Evolutionary conservation across 2,888 invertebrate species (phyloP).

Genomic region (Callosobruchus maculatus): DNA sequence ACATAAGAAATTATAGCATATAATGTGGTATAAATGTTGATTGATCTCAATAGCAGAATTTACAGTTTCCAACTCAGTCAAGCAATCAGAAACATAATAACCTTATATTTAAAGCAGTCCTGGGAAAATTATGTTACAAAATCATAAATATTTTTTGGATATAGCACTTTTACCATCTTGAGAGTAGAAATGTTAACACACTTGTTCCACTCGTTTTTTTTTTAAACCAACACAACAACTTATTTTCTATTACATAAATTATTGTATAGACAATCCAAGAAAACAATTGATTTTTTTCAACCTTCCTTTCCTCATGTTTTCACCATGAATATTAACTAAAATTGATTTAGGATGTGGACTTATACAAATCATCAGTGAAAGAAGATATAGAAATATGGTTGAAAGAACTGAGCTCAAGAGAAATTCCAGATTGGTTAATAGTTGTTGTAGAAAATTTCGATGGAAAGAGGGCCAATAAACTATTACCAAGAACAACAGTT

Average conservation of each 20-base stretch:
- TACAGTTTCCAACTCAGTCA: not conserved
- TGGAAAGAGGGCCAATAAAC: conserved; percentile 84
- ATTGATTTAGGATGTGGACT: conserved; percentile 76
- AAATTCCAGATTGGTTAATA: conserved; percentile 89
- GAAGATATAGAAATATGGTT: conserved; percentile 90
- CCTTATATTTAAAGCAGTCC: no score
- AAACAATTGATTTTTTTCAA: no score
- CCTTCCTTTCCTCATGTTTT: not conserved
- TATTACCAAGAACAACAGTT: conserved; percentile 88
- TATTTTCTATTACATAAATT: no score
- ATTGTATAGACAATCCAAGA: no score
- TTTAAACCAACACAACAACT: no score
- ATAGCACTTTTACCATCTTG: no score
- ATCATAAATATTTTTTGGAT: no score
- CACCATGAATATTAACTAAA: not conserved
- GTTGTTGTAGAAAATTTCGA: conserved; percentile 90
- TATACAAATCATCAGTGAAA: conserved; percentile 80
- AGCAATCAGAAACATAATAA: not conserved
- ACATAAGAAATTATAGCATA: not conserved
- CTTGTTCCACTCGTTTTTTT: no score
- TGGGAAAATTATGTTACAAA: no score
- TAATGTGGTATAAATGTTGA: not conserved
- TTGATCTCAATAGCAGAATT: not conserved
- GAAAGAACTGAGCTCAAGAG: conserved; percentile 68
- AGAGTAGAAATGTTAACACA: no score